Conservation (phyloP, 2,113 vertebrate genomes). For the Paracanthobrama guichenoti region DNA sequence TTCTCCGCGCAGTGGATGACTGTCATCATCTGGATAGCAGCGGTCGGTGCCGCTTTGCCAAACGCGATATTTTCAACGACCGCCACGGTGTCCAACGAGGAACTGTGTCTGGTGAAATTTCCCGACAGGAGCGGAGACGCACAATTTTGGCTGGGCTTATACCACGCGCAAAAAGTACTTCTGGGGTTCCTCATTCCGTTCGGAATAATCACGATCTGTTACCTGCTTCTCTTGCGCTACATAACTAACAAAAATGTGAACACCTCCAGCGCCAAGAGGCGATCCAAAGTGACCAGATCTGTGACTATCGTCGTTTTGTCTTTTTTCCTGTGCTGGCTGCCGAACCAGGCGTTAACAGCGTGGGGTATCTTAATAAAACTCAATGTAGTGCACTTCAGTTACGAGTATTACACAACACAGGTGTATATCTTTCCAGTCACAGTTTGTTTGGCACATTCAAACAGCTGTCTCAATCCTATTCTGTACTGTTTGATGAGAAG, state of each 20-base stretch:
- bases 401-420: slow-evolving; percentile 89
- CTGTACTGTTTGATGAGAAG: slow-evolving; percentile 94
- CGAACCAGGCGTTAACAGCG: slow-evolving; percentile 91
- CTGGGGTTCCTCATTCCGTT: slow-evolving; percentile 89
- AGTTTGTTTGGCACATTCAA: slow-evolving; percentile 94
- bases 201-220: slow-evolving; percentile 84
- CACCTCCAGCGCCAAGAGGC: slow-evolving; percentile 79
- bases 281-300: slow-evolving; percentile 91
- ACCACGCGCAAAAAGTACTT: slow-evolving; percentile 91
- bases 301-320: slow-evolving; percentile 92
- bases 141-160: slow-evolving; percentile 91
- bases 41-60: slow-evolving; percentile 84
- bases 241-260: slow-evolving; percentile 81
- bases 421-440: slow-evolving; percentile 91
- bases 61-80: slow-evolving; percentile 92
- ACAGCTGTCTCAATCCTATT: slow-evolving; percentile 95
- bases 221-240: slow-evolving; percentile 87
- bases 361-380: slow-evolving; percentile 96
- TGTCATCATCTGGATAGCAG: slow-evolving; percentile 81
- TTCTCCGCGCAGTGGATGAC: slow-evolving; percentile 81
- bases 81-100: slow-evolving; percentile 81
- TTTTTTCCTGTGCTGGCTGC: slow-evolving; percentile 96
- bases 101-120: slow-evolving; percentile 90
- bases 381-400: slow-evolving; percentile 88
- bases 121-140: slow-evolving; percentile 79